phyloP scores from a whole-genome alignment of 2,113 vertebrate species.

The Panthera tigris region DNA sequence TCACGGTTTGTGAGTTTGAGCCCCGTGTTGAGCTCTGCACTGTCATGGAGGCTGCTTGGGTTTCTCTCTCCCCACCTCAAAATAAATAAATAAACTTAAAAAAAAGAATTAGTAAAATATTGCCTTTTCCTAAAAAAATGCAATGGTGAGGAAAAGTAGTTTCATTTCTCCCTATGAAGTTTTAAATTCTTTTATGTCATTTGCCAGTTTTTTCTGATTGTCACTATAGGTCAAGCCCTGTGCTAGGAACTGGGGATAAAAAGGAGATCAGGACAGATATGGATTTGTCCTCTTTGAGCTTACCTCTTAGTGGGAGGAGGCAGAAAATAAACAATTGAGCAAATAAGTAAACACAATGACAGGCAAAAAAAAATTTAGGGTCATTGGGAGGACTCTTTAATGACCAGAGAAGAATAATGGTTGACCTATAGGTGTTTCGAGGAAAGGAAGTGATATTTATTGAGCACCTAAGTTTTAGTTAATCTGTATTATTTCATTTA shows the following conservation, averaged over 20 bases:
- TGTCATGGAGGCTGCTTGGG: no score
- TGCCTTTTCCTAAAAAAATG: not conserved
- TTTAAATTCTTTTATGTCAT: not conserved
- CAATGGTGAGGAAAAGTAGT: not conserved
- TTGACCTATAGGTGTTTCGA: not conserved
- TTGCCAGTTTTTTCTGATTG: not conserved
- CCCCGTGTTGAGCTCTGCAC: no score
- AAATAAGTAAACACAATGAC: not conserved
- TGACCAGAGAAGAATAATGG: not conserved
- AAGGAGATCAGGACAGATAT: not conserved
- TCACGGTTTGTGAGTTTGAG: no score
- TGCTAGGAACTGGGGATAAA: not conserved
- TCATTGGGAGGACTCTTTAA: not conserved
- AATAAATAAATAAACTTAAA: no score
- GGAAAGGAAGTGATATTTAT: not conserved
- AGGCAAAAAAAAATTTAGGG: not conserved
- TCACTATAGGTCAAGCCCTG: not conserved
- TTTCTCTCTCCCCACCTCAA: no score
- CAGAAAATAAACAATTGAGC: not conserved
- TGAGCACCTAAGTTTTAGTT: not conserved
- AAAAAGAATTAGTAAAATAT: not conserved
- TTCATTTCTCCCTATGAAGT: not conserved
- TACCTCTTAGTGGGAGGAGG: not conserved
- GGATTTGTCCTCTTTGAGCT: not conserved
- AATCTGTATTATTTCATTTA: slow-evolving; percentile 9